Conservation (phyloP, 2,113 vertebrate genomes). For the Hippocampus barbouri region DNA sequence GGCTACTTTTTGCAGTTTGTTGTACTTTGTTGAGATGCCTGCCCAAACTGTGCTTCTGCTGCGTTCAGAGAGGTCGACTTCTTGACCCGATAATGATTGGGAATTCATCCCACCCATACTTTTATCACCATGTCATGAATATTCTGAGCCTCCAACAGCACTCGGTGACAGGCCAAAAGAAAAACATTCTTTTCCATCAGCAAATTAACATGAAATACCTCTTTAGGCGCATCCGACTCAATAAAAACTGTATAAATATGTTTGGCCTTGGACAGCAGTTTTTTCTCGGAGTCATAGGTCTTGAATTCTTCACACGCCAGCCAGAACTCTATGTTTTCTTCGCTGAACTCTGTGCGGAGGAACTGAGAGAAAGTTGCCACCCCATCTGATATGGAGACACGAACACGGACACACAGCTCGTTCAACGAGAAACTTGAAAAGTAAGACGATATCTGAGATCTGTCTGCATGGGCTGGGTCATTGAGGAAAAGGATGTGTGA, state of each 20-base stretch:
- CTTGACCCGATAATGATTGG: constrained; percentile 18
- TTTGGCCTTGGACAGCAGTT: constrained; percentile 82
- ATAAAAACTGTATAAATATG: constrained; percentile 85
- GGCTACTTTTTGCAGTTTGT: constrained; percentile 15
- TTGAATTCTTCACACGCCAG: constrained; percentile 91
- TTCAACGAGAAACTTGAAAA: not conserved
- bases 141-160: constrained; percentile 21
- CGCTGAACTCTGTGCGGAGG: constrained; percentile 90
- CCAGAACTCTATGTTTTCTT: constrained; percentile 98
- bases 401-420: constrained; percentile 12
- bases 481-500: not conserved
- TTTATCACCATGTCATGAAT: constrained; percentile 28
- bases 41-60: constrained; percentile 24
- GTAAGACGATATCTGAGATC: rapidly evolving
- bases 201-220: constrained; percentile 72
- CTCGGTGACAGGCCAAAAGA: constrained; percentile 22
- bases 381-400: constrained; percentile 73
- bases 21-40: constrained; percentile 10
- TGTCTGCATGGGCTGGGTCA: constrained; percentile 1
- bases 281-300: constrained; percentile 74
- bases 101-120: constrained; percentile 19
- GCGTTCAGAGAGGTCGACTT: constrained; percentile 43
- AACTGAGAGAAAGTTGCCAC: constrained; percentile 83
- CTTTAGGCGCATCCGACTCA: constrained; percentile 83
- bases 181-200: not conserved